Percentiles rank a stretch among this genome's conserved stretches.
Conservation (phyloP, 2,888 invertebrate species). For the Drosophila fungiperda region DNA sequence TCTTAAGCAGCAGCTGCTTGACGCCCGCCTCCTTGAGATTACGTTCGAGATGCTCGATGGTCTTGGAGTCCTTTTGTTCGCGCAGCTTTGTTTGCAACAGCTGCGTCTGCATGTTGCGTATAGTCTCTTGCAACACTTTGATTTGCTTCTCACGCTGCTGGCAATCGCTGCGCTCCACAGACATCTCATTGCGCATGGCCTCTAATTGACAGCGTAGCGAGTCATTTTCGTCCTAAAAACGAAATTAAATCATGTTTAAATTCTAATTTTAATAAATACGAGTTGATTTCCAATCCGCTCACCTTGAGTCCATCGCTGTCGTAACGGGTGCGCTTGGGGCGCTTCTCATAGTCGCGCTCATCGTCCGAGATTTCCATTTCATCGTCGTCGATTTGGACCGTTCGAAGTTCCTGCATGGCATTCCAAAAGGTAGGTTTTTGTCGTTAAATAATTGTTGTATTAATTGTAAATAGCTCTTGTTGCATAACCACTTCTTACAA, state of each 20-base stretch:
- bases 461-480: constrained; percentile 15
- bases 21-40: constrained; percentile 84
- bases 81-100: constrained; percentile 83
- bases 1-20: constrained; percentile 84
- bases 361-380: constrained; percentile 95
- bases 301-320: constrained; percentile 85
- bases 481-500: constrained; percentile 58
- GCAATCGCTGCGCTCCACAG: constrained; percentile 92
- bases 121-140: constrained; percentile 86
- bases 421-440: constrained; percentile 45
- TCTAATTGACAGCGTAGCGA: constrained; percentile 95
- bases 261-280: neutral
- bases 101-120: constrained; percentile 85
- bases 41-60: constrained; percentile 82
- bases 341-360: constrained; percentile 87
- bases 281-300: constrained; percentile 13
- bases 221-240: constrained; percentile 93
- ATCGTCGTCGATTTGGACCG: constrained; percentile 88
- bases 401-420: constrained; percentile 83
- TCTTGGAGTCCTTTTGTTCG: constrained; percentile 83
- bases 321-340: constrained; percentile 83
- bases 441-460: constrained; percentile 24
- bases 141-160: constrained; percentile 95
- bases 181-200: constrained; percentile 97
- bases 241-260: neutral